phyloP scores from a whole-genome alignment of 2,888 invertebrate species.

The Tanytarsus gracilentus region DNA sequence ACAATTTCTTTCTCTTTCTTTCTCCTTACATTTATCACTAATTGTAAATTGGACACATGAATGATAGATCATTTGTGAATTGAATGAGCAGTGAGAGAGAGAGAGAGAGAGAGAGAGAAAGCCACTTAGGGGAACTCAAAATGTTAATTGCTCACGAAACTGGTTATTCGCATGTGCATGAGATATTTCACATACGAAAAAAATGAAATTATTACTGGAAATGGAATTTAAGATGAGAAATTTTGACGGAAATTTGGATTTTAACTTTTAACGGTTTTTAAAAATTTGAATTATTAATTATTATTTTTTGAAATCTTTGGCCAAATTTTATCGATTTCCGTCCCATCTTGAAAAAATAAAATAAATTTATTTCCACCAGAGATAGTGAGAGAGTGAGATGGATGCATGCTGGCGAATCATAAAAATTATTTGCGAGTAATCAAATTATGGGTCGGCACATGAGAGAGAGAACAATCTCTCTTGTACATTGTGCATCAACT shows the following conservation, averaged over 20 bases:
- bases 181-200: not conserved
- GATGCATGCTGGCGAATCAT: not conserved
- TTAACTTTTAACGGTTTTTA: not conserved
- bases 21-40: constrained; percentile 7
- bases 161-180: constrained; percentile 9
- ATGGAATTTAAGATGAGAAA: too few relatives aligned
- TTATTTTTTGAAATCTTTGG: too few relatives aligned
- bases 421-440: not conserved
- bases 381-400: not conserved
- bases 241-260: too few relatives aligned
- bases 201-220: not conserved
- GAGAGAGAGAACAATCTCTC: not conserved
- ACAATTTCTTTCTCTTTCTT: not conserved
- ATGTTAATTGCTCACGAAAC: constrained; percentile 21
- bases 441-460: not conserved
- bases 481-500: not conserved
- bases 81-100: not conserved
- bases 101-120: not conserved
- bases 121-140: constrained; percentile 16
- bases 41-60: constrained; percentile 20
- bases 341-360: too few relatives aligned
- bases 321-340: too few relatives aligned
- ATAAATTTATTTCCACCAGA: not conserved
- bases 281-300: not conserved
- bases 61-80: constrained; percentile 21